phyloP scores from a whole-genome alignment of 1,140 invertebrate genomes.

The Drosophila rhopaloa region DNA sequence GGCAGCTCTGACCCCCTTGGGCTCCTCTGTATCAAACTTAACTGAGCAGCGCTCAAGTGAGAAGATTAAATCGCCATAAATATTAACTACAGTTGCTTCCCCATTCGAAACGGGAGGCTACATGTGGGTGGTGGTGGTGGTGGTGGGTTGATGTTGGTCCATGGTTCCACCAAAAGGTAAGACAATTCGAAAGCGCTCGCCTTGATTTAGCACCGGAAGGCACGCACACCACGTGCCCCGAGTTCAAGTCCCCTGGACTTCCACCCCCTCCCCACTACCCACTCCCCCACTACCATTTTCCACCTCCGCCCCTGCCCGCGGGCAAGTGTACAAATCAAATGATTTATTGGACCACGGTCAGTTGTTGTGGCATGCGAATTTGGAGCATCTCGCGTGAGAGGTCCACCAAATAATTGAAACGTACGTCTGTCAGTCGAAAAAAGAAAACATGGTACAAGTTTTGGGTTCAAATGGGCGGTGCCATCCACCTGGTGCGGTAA shows the following conservation, averaged over 20 bases:
- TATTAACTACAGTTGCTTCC: constrained; percentile 81
- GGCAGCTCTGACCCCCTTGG: constrained; percentile 19
- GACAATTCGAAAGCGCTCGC: constrained; percentile 78
- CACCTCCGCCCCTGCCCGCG: constrained; percentile 2
- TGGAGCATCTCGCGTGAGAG: constrained; percentile 59
- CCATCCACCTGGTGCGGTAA: constrained; percentile 34
- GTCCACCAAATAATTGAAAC: constrained; percentile 71
- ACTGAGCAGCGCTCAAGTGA: constrained; percentile 80
- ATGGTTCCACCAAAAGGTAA: constrained; percentile 55
- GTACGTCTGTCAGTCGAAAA: constrained; percentile 46
- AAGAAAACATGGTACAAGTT: constrained; percentile 12
- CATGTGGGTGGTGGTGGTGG: constrained; percentile 1
- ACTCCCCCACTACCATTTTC: not conserved
- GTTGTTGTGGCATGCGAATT: constrained; percentile 47
- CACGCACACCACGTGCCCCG: constrained; percentile 74
- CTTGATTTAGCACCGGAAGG: constrained; percentile 82
- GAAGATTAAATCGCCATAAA: constrained; percentile 83
- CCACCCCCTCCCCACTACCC: not conserved
- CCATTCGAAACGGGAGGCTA: constrained; percentile 12
- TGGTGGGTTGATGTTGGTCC: constrained; percentile 2
- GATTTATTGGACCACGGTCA: constrained; percentile 65
- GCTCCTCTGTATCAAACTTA: constrained; percentile 75
- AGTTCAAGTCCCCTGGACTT: constrained; percentile 11
- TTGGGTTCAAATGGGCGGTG: constrained; percentile 1
- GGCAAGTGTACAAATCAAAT: constrained; percentile 78